Conservation (phyloP, 23 tunicate species). For the Trididemnum nubilum region DNA sequence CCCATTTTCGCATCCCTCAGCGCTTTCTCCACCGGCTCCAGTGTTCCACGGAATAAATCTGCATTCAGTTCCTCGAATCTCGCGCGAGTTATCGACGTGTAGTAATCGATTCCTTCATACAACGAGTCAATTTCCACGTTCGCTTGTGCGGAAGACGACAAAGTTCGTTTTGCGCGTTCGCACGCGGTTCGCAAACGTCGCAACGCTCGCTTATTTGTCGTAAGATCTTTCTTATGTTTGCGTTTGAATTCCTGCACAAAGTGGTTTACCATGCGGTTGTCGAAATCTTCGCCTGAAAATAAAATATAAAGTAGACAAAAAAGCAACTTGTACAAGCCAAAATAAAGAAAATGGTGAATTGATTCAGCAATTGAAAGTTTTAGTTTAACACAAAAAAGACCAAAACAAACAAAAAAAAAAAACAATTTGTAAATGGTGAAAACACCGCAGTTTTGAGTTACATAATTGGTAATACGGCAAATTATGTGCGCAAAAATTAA, state of each 20-base stretch:
- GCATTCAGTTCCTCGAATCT: conserved; percentile 69
- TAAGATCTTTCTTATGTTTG: conserved; percentile 89
- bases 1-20: conserved; percentile 74
- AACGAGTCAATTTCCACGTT: conserved; percentile 83
- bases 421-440: too few species aligned
- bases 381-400: neutral
- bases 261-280: conserved; percentile 91
- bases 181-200: conserved; percentile 97
- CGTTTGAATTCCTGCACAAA: conserved; percentile 88
- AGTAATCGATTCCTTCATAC: conserved; percentile 80
- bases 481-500: too few species aligned
- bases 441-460: too few species aligned
- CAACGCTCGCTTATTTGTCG: conserved; percentile 82
- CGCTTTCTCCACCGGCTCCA: conserved; percentile 84
- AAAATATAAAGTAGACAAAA: neutral
- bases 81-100: conserved; percentile 76
- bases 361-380: neutral
- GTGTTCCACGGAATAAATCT: conserved; percentile 80
- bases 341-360: too few species aligned
- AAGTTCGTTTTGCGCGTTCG: conserved; percentile 96
- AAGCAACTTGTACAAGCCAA: too few species aligned
- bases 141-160: conserved; percentile 97
- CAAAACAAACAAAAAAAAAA: too few species aligned
- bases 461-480: too few species aligned
- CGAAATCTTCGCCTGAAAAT: conserved; percentile 89